These are phyloP conservation scores for Dendroctonus valens DNA, from an alignment of 1,140 invertebrate species.

Conservation along the genomic window DNA sequence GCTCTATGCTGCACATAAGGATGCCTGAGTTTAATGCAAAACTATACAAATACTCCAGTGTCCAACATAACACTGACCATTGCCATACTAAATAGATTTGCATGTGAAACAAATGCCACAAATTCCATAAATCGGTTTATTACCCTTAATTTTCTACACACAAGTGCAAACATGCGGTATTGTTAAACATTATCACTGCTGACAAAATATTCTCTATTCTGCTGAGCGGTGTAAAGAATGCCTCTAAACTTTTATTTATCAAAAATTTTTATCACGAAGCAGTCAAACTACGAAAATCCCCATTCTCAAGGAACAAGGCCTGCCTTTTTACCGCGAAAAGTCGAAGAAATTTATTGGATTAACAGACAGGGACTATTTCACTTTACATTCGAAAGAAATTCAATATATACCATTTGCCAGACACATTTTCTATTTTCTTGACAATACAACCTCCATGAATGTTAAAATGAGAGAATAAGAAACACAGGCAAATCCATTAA, in stretches of 20 bases:
- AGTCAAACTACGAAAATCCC: conserved; percentile 27
- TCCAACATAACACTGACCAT: too few species aligned
- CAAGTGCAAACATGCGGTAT: too few species aligned
- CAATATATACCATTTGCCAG: conserved; percentile 36
- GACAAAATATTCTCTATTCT: too few species aligned
- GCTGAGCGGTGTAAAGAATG: background rate
- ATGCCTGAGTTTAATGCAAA: conserved; percentile 13
- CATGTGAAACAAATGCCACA: too few species aligned
- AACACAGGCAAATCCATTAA: conserved; percentile 25
- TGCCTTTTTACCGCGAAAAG: conserved; percentile 31
- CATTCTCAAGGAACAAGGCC: conserved; percentile 19
- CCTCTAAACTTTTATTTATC: conserved; percentile 19
- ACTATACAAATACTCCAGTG: background rate
- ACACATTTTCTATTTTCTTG: conserved; percentile 37
- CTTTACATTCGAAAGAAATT: conserved; percentile 36
- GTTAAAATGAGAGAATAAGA: conserved; percentile 33
- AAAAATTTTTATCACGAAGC: conserved; percentile 25
- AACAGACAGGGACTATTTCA: conserved; percentile 36
- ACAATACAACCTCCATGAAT: conserved; percentile 35
- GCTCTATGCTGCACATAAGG: conserved; percentile 14
- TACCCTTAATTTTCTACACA: too few species aligned
- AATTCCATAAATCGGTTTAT: too few species aligned
- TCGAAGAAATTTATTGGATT: conserved; percentile 37
- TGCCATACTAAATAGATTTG: too few species aligned
- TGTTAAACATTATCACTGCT: too few species aligned